Conservation (phyloP, 2,797 vertebrate species). For the Notoglanidium macrostoma region DNA sequence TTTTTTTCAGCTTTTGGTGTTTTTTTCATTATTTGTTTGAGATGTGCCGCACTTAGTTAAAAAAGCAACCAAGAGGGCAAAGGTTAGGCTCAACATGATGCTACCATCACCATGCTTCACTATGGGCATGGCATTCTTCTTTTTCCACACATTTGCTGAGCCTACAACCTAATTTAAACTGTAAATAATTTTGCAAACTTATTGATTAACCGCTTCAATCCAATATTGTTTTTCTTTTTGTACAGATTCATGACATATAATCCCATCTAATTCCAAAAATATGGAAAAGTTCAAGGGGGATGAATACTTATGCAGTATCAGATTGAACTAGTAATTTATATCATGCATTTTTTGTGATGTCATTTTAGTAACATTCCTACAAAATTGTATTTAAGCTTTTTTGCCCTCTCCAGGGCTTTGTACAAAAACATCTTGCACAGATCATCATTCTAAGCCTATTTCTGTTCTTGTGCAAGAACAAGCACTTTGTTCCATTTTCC, state of each 20-base stretch:
- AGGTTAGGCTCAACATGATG: background rate
- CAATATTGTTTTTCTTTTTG: background rate
- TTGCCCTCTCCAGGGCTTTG: background rate
- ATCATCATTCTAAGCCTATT: background rate
- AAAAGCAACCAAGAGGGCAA: background rate
- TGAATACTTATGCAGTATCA: background rate
- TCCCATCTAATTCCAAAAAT: background rate
- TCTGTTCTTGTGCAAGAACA: constrained; percentile 31
- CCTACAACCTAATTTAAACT: background rate
- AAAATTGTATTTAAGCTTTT: background rate
- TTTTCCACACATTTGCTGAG: background rate
- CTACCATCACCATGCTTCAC: background rate
- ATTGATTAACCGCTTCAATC: background rate
- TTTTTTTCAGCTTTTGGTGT: background rate
- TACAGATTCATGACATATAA: background rate
- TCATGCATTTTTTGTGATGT: background rate
- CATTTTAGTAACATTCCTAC: background rate
- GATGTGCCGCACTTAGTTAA: background rate
- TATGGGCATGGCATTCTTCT: background rate
- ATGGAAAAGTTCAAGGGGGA: background rate
- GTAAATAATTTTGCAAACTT: background rate
- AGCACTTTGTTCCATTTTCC: constrained; percentile 56
- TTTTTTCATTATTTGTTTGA: background rate
- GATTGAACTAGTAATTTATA: background rate
- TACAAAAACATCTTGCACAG: background rate